Conservation (phyloP, 2,797 vertebrate species). For the Anolis apletophallus region DNA sequence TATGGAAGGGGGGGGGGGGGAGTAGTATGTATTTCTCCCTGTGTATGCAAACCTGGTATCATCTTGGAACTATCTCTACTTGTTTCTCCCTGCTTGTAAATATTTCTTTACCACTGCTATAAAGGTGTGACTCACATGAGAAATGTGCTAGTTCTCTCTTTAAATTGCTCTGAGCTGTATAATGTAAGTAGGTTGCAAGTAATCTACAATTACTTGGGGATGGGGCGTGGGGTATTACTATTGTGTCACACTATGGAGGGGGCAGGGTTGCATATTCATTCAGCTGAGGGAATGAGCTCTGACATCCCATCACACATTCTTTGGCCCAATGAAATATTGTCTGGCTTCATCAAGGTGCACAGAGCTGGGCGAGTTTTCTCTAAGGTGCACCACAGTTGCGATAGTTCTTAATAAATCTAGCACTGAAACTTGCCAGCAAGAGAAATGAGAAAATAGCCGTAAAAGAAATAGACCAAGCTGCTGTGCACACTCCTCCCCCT, state of each 20-base stretch:
- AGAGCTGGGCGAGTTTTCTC: conserved; percentile 28
- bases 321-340: conserved; percentile 47
- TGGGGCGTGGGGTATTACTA: conserved; percentile 13
- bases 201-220: conserved; percentile 59
- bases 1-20: background rate
- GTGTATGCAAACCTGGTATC: conserved; percentile 6
- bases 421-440: conserved; percentile 1
- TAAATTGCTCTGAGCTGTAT: conserved; percentile 40
- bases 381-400: conserved; percentile 9
- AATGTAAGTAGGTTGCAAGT: conserved; percentile 53
- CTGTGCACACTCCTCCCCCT: background rate
- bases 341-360: conserved; percentile 39
- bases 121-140: conserved; percentile 19
- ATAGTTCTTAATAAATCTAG: conserved; percentile 48
- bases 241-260: conserved; percentile 51
- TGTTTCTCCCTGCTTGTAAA: conserved; percentile 39
- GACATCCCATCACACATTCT: conserved; percentile 46
- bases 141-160: conserved; percentile 34
- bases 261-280: conserved; percentile 55
- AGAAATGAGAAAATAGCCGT: conserved; percentile 17
- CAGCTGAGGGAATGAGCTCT: conserved; percentile 45
- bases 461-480: background rate
- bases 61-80: conserved; percentile 37
- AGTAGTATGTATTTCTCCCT: background rate
- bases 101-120: conserved; percentile 29